Base-by-base conservation (phyloP, 1,140 invertebrate genomes). In the Drosophila miranda region DNA sequence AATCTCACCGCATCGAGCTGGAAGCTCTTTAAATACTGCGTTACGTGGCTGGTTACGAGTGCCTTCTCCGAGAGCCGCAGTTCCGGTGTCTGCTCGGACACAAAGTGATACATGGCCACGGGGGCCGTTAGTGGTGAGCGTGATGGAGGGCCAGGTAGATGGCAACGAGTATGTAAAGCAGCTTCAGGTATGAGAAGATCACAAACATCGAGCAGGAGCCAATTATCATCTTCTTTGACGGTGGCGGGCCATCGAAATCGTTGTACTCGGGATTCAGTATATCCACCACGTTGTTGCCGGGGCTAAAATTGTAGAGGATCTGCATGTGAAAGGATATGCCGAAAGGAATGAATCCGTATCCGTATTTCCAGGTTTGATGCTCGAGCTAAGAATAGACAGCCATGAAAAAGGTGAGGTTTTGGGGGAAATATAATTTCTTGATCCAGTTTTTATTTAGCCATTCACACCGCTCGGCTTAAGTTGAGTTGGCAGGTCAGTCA, bases 181-280 rank as follows among this genome's bases (percentile, higher is more conserved):
- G 14, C 58, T 90, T 87, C 9, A 90, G 70, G 43, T 90, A 90
- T 28, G 76, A 86, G 55, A 90, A 90, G 72, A 90, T 75, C 4
- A 90, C 68, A 51, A 90, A 90, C 89, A 90, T 90, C 38, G 80
- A 90, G 21, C 88, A 90, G 16, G 89, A 88, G 3, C 80, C 83
- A 59, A 87, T 59, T 51, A 80, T 71, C 50, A 88, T 64, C 28
- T 64, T 75, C 6, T 75, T 72, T 42, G 80, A 56, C 62, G 59
- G 58, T 43, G 78, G 30, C 42, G 80, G 78, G 21, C 72, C 82
- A 77, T 90, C 89, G 46, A 84, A 68, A 46, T 84, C 81, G 9
- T 61, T 72, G 51, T 89, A 75, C 44, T 90, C 89, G 9, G 68
- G 67, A 77, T 69, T 69, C 43, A 86, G 69, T 21, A 74, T 51